phyloP scores from a whole-genome alignment of 2,888 invertebrate species.

The Lochmaea crataegi region DNA sequence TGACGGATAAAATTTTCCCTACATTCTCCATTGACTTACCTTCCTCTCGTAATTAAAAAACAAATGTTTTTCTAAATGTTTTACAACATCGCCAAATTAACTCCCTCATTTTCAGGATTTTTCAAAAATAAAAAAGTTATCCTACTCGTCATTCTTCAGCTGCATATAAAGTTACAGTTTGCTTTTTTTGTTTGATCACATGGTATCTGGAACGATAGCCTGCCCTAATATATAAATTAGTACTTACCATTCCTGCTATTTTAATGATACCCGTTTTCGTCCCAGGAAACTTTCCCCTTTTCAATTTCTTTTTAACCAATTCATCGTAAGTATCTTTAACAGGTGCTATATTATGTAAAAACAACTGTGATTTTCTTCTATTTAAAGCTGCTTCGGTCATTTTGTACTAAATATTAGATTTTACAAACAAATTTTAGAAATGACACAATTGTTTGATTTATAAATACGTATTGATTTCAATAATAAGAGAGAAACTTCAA shows the following conservation, averaged over 20 bases:
- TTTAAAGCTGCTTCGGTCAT: conserved; percentile 44
- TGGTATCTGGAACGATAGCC: too few relatives aligned
- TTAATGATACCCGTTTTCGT: conserved; percentile 53
- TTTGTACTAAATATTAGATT: conserved; percentile 18
- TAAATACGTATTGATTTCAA: not conserved
- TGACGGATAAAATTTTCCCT: too few relatives aligned
- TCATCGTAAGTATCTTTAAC: conserved; percentile 51
- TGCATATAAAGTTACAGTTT: too few relatives aligned
- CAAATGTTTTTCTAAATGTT: too few relatives aligned
- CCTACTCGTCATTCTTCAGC: too few relatives aligned
- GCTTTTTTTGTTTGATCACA: too few relatives aligned
- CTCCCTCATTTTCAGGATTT: too few relatives aligned
- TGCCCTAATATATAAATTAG: not conserved
- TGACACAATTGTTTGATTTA: not conserved
- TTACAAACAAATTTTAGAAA: not conserved
- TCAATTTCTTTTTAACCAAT: conserved; percentile 51
- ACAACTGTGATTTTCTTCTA: conserved; percentile 49
- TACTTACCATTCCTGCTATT: conserved; percentile 52
- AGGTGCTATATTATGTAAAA: conserved; percentile 47
- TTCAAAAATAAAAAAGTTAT: too few relatives aligned
- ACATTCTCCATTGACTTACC: too few relatives aligned
- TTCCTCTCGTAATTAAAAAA: too few relatives aligned
- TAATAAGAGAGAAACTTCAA: not conserved
- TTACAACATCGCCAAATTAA: too few relatives aligned
- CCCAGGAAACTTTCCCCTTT: conserved; percentile 52